phyloP scores from a whole-genome alignment of 2,888 invertebrate genomes.

The Branchellion lobata region DNA sequence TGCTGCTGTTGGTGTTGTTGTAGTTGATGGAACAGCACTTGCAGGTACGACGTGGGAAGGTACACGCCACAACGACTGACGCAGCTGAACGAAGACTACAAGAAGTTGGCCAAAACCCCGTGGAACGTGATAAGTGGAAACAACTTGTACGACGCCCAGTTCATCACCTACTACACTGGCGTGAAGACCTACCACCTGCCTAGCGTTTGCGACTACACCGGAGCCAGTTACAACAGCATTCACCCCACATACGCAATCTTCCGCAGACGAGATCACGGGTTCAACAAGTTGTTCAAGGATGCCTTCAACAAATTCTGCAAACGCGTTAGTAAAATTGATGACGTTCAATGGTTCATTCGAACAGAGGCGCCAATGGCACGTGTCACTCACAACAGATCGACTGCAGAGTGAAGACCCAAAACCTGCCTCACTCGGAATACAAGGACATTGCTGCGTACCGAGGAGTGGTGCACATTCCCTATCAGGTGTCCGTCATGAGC shows the following conservation, averaged over 20 bases:
- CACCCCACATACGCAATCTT: not conserved
- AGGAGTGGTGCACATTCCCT: constrained; percentile 47
- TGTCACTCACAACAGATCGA: constrained; percentile 24
- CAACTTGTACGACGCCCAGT: constrained; percentile 47
- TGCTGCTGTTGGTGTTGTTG: no score
- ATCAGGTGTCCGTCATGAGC: constrained; percentile 49
- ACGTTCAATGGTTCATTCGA: no score
- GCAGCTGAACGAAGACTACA: constrained; percentile 48
- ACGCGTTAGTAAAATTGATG: not conserved
- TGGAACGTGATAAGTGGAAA: constrained; percentile 47
- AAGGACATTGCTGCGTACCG: constrained; percentile 35
- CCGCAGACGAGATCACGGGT: constrained; percentile 24
- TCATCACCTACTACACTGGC: constrained; percentile 29
- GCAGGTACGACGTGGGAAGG: constrained; percentile 44
- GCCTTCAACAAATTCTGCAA: not conserved
- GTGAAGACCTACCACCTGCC: constrained; percentile 34
- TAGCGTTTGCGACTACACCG: constrained; percentile 39
- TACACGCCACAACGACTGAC: constrained; percentile 45
- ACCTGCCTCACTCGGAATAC: constrained; percentile 37
- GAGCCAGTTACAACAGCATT: constrained; percentile 27
- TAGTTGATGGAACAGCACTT: no score
- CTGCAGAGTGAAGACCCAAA: constrained; percentile 6
- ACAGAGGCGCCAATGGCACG: no score
- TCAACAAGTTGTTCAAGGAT: constrained; percentile 2
- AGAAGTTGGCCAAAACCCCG: constrained; percentile 40